Evolutionary conservation across 2,888 invertebrate species (phyloP).

Genomic region (Philaethria dido): DNA sequence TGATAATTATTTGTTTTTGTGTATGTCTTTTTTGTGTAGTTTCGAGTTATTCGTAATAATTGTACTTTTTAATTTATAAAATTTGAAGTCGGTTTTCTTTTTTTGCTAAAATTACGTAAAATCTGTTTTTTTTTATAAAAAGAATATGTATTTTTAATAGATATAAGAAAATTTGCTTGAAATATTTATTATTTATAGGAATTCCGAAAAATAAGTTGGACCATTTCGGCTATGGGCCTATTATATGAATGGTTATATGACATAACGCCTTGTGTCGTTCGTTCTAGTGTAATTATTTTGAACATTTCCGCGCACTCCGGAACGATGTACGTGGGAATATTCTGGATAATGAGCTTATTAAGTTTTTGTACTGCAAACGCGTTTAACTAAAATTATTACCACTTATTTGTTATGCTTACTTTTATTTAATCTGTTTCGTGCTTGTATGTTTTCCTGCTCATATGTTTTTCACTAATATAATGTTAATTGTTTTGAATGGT

Average conservation of each 20-base stretch:
- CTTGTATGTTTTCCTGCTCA: too few species aligned
- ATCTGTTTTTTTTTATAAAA: too few species aligned
- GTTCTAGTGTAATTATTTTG: slow-evolving; percentile 44
- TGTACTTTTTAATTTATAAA: too few species aligned
- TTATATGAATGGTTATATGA: slow-evolving; percentile 33
- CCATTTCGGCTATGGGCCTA: background rate
- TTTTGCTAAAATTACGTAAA: too few species aligned
- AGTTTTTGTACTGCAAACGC: slow-evolving; percentile 42
- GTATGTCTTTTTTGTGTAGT: too few species aligned
- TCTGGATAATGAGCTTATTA: slow-evolving; percentile 51
- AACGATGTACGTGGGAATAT: slow-evolving; percentile 64
- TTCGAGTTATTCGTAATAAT: too few species aligned
- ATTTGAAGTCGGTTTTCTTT: too few species aligned
- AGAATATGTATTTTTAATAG: too few species aligned
- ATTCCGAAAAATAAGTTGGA: background rate
- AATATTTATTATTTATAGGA: background rate
- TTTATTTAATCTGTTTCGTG: slow-evolving; percentile 8
- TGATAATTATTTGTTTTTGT: too few species aligned
- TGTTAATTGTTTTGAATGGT: too few species aligned
- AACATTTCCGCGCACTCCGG: slow-evolving; percentile 59
- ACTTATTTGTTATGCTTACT: slow-evolving; percentile 30
- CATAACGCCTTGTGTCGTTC: slow-evolving; percentile 36
- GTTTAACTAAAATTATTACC: slow-evolving; percentile 33
- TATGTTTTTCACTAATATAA: too few species aligned
- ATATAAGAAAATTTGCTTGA: background rate